Conservation (phyloP, 2,113 vertebrate species). For the Oncorhynchus mykiss region DNA sequence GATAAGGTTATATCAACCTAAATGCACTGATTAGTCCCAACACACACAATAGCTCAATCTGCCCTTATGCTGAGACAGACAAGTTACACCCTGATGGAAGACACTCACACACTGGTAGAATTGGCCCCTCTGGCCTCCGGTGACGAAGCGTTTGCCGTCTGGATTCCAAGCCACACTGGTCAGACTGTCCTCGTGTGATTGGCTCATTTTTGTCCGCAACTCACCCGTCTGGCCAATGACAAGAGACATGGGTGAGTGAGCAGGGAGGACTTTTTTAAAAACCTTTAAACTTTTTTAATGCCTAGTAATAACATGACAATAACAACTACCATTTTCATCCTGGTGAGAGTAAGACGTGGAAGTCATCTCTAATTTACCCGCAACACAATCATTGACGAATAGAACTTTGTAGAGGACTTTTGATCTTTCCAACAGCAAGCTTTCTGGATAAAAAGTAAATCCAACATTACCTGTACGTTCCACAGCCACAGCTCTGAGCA, state of each 20-base stretch:
- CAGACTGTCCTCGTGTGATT: slow-evolving; percentile 96
- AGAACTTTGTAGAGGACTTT: not conserved
- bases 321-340: no score
- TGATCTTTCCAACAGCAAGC: not conserved
- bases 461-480: slow-evolving; percentile 87
- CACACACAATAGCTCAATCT: not conserved
- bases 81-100: not conserved
- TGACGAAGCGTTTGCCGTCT: slow-evolving; percentile 96
- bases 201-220: slow-evolving; percentile 96
- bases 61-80: not conserved
- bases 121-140: slow-evolving; percentile 94
- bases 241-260: not conserved
- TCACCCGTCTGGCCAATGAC: slow-evolving; percentile 84
- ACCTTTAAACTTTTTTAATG: no score
- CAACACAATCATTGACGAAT: not conserved
- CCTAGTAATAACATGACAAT: no score
- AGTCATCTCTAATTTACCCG: not conserved
- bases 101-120: slow-evolving; percentile 98
- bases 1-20: slow-evolving; percentile 1
- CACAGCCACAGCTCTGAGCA: slow-evolving; percentile 98
- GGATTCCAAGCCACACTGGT: slow-evolving; percentile 98
- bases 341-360: no score
- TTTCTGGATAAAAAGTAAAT: not conserved
- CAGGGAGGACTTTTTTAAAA: no score
- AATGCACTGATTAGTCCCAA: not conserved